These are phyloP conservation scores for Jordanella pulchra DNA, from an alignment of 2,797 vertebrate species.

Conservation along the genomic window DNA sequence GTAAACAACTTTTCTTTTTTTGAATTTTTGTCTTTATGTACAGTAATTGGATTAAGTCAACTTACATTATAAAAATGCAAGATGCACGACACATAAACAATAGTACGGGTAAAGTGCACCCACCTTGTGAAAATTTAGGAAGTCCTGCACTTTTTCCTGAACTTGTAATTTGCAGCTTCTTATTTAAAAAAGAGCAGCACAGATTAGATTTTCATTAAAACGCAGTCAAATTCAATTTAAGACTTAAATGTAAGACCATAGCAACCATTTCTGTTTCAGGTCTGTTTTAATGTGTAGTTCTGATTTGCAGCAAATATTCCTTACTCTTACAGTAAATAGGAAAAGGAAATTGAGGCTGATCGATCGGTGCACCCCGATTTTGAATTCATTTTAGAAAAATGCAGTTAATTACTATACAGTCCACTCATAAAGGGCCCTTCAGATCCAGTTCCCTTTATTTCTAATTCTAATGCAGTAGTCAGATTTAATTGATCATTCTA, in stretches of 20 bases:
- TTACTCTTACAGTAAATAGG: not conserved
- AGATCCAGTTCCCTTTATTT: not conserved
- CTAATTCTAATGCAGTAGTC: not conserved
- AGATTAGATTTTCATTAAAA: no score
- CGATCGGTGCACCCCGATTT: no score
- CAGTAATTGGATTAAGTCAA: no score
- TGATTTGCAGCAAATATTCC: not conserved
- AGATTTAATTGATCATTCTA: not conserved
- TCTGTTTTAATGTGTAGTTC: not conserved
- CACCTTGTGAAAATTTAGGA: not conserved
- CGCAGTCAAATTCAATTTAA: no score
- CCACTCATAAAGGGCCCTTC: not conserved
- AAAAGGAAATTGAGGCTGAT: no score
- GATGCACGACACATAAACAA: no score
- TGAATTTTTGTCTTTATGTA: no score
- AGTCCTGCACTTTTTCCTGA: not conserved
- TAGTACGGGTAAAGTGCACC: no score
- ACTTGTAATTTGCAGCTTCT: not conserved
- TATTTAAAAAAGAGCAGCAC: no score
- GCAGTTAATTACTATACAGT: not conserved
- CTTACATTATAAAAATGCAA: no score
- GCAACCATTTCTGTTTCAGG: not conserved
- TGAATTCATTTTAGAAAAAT: not conserved
- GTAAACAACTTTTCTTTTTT: constrained; percentile 43
- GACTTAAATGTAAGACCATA: no score